Base-by-base conservation (phyloP, 2,888 invertebrate genomes). In the Netelia virgata region DNA sequence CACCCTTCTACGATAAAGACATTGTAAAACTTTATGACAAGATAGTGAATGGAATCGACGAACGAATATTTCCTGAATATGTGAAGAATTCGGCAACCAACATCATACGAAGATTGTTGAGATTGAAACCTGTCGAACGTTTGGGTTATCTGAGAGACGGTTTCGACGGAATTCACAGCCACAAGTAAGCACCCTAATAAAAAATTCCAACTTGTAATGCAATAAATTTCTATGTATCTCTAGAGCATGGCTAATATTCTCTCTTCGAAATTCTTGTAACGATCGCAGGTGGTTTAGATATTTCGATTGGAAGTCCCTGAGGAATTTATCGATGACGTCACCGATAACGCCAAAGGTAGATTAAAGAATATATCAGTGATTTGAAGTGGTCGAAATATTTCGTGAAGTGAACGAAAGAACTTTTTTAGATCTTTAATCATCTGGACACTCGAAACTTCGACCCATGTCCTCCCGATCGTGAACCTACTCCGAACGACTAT, bases 11-110 rank as follows among this genome's bases (percentile, higher is more conserved):
- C 57, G 98, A 98, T 63, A 95, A 96, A 14, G 98, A 97, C 93
- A 97, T 98, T 90, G 97, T 98, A 96, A 97, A 97, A 93, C 98
- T 98, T 0, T 99, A 98, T 94, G 97, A 97, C 87, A 96, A 97
- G 85, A 98, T 99, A 89, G 94, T 98, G 77, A 96, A 96, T 87
- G 98, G 98, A 55, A 97, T 98, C 72, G 98, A 98, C 91, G 96
- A 96, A n/a, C 95, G 97, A 1, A 95, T 96, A 85, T 97, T 98
- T 94, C 97, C 97, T 73, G 96, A 96, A 23, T 95, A 96, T 75
- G 96, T 98, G 82, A 96, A 96, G 83, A 96, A 96, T 88, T 95
- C 96, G 10, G 98, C 98, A 0, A 96, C 97, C 88, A 94, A 96
- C 86, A 95, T 99, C 18, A 97, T 99, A 75, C 96, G 96, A 87